These are phyloP conservation scores for Eurytoma californica DNA, from an alignment of 2,888 invertebrate genomes.

Conservation along the genomic window DNA sequence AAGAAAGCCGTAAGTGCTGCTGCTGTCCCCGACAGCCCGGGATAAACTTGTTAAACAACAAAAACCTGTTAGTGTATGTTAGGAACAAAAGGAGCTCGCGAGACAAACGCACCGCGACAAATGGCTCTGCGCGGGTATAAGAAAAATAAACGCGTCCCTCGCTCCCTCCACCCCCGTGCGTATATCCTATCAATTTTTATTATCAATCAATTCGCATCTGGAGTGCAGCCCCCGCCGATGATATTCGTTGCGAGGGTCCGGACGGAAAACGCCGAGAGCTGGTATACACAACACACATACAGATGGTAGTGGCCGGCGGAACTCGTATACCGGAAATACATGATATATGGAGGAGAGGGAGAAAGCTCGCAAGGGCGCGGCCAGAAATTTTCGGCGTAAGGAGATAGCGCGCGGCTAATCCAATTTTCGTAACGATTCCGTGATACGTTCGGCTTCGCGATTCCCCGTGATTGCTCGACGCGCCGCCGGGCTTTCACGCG, in stretches of 20 bases:
- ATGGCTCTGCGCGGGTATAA: background rate
- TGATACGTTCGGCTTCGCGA: background rate
- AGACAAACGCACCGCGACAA: constrained; percentile 1
- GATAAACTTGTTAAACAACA: constrained; percentile 39
- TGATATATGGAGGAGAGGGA: background rate
- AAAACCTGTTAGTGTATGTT: background rate
- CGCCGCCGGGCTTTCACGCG: too few relatives aligned
- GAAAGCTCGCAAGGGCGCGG: background rate
- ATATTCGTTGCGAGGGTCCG: background rate
- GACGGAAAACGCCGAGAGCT: background rate
- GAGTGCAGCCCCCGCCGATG: background rate
- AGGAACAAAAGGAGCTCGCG: background rate
- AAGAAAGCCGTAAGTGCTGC: background rate
- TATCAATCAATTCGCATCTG: constrained; percentile 52
- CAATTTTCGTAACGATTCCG: constrained; percentile 17
- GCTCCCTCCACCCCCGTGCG: background rate
- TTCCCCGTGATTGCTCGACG: background rate
- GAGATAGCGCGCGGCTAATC: background rate
- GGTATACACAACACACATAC: too few relatives aligned
- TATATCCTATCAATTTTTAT: constrained; percentile 49
- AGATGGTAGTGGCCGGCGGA: constrained; percentile 16
- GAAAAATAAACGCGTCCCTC: constrained; percentile 23
- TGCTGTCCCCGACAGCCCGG: background rate
- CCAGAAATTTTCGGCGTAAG: background rate
- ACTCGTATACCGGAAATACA: constrained; percentile 26